A percentile compares a stretch with the other conserved stretches of the same genome.
Conservation (phyloP, 2,113 vertebrate species). For the Nesospiza acunhae region DNA sequence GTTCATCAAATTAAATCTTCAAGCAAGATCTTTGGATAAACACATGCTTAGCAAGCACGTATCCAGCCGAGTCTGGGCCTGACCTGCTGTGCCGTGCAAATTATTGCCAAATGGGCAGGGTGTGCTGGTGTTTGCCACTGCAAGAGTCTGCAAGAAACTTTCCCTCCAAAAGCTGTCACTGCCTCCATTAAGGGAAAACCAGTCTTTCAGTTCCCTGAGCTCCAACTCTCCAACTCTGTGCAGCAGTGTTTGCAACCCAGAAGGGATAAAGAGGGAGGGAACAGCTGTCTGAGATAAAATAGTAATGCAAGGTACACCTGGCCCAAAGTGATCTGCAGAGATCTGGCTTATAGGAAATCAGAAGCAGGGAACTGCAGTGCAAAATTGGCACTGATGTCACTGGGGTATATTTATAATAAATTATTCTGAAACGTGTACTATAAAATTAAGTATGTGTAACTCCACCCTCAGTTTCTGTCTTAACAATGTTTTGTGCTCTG, state of each 20-base stretch:
- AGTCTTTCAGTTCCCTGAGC: not conserved
- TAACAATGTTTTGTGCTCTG: not conserved
- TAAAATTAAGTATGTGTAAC: not conserved
- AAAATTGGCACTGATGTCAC: not conserved
- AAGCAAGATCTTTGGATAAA: not conserved
- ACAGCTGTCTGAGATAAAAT: not conserved
- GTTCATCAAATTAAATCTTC: not conserved
- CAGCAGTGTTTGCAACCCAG: not conserved
- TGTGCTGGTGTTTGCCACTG: not conserved
- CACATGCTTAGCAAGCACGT: not conserved
- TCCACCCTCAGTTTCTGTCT: not conserved
- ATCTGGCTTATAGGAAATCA: not conserved
- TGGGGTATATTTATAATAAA: not conserved
- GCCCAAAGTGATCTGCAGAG: not conserved
- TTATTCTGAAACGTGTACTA: not conserved
- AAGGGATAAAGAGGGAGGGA: not conserved
- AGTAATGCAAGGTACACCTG: not conserved
- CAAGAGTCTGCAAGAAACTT: not conserved
- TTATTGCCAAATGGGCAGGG: not conserved
- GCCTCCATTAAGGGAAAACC: not conserved
- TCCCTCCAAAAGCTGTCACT: not conserved
- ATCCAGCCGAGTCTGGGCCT: not conserved
- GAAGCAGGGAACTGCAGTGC: not conserved
- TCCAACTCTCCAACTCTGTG: not conserved
- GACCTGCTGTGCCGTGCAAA: rapidly evolving